phyloP scores from a whole-genome alignment of 2,113 vertebrate species.

The Papio anubis region DNA sequence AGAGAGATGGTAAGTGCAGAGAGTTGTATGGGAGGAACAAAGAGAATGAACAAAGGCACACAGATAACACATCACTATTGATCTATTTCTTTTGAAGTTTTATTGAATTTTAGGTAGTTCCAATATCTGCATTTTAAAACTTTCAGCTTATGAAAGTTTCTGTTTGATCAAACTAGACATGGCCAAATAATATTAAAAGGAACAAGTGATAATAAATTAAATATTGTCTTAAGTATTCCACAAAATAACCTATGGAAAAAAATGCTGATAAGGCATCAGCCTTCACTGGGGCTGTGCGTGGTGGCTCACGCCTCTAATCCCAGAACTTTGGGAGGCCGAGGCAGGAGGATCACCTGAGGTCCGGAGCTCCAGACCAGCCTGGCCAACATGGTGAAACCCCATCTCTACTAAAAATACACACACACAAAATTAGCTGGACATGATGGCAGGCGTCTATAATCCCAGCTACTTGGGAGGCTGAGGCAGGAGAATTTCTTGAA shows the following conservation, averaged over 20 bases:
- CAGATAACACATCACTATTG: neutral
- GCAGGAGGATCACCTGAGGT: too few relatives aligned
- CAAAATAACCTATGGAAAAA: neutral
- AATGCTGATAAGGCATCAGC: neutral
- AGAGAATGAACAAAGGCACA: conserved; percentile 6
- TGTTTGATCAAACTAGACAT: conserved; percentile 10
- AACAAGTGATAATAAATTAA: neutral
- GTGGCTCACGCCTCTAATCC: too few relatives aligned
- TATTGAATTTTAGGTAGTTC: conserved; percentile 5
- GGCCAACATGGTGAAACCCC: too few relatives aligned
- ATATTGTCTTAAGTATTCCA: neutral
- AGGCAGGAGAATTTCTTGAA: too few relatives aligned
- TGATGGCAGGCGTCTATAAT: too few relatives aligned
- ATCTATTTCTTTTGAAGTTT: conserved; percentile 40
- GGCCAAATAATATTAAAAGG: neutral
- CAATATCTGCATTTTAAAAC: neutral
- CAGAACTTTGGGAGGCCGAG: too few relatives aligned
- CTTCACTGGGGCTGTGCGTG: neutral
- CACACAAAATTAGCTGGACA: too few relatives aligned
- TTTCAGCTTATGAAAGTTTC: conserved; percentile 37
- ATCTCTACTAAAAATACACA: too few relatives aligned
- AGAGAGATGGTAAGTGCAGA: neutral
- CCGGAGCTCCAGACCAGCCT: too few relatives aligned
- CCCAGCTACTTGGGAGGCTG: too few relatives aligned
- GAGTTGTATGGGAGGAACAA: neutral